These are phyloP conservation scores for Poecilia gillii DNA, from an alignment of 2,797 vertebrate genomes.

Conservation along the genomic window DNA sequence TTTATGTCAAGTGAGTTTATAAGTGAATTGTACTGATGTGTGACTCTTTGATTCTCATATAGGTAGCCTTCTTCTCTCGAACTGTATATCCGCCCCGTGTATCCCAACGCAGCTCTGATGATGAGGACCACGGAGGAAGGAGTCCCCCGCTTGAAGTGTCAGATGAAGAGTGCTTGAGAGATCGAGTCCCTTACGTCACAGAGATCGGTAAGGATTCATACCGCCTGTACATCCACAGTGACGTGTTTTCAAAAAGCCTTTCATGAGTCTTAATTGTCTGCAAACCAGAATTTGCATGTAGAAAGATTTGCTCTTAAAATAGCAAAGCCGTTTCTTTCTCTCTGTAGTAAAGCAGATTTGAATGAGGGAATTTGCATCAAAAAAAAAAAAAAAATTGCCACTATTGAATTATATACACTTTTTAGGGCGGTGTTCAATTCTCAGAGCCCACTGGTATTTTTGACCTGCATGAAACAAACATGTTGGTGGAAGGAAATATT, in stretches of 20 bases:
- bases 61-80: slow-evolving; percentile 89
- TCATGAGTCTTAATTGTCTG: background rate
- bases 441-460: background rate
- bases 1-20: background rate
- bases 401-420: background rate
- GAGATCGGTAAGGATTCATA: slow-evolving; percentile 86
- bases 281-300: background rate
- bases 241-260: background rate
- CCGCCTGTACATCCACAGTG: background rate
- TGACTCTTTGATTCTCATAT: slow-evolving; percentile 11
- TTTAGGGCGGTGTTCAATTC: background rate
- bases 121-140: slow-evolving; percentile 89
- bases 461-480: background rate
- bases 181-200: slow-evolving; percentile 84
- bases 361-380: background rate
- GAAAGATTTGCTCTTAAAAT: background rate
- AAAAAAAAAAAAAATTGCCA: too few species aligned
- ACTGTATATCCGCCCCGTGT: slow-evolving; percentile 83
- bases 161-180: slow-evolving; percentile 90
- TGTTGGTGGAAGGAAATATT: background rate
- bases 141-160: slow-evolving; percentile 95
- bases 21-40: background rate
- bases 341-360: background rate
- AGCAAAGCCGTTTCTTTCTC: background rate
- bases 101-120: slow-evolving; percentile 92